Base-by-base conservation (phyloP, 2,888 invertebrate genomes). In the Nezara viridula region DNA sequence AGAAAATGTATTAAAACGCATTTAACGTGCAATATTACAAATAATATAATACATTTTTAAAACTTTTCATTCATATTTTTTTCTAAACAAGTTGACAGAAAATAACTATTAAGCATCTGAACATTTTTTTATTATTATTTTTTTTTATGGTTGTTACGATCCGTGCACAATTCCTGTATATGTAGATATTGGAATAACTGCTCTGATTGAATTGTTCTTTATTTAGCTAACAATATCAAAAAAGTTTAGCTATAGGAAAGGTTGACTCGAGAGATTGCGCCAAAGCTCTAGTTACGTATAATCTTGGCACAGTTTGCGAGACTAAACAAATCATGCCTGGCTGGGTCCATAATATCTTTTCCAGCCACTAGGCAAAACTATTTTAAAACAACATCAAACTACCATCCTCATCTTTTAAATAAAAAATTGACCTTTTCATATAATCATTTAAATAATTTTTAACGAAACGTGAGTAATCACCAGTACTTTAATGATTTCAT, bases 221-320 rank as follows among this genome's bases (percentile, higher is more conserved):
- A 14, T 44, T 44, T 44, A 24, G 44, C 44, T 81, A n/a, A 44
- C 7, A 44, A 81, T 81, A n/a, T 14, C 40, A 44, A 44, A 24
- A n/a, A 44, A 44, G 81, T n/a, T 40, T 81, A 44, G 81, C n/a
- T n/a, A 12, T 44, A 81, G 81, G 40, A 81, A 44, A 44, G 37
- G 32, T 73, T 9, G 2, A 73, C 32, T 32, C 27, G 32, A 32
- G 12, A 73, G 44, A 37, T 44, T 40, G 81, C n/a, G 81, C 81
- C 44, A 81, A 81, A 44, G 19, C 81, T n/a, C n/a, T 44, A 14
- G n/a, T 81, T 44, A 81, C 24, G 81, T 44, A 81, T 81, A 77
- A 81, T 81, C 44, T 81, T 81, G 40, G 81, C 81, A 81, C 81
- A 81, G 44, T 81, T 81, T 44, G 44, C 81, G 12, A 81, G 81